phyloP scores from a whole-genome alignment of 2,113 vertebrate genomes.

The Geococcyx californianus region DNA sequence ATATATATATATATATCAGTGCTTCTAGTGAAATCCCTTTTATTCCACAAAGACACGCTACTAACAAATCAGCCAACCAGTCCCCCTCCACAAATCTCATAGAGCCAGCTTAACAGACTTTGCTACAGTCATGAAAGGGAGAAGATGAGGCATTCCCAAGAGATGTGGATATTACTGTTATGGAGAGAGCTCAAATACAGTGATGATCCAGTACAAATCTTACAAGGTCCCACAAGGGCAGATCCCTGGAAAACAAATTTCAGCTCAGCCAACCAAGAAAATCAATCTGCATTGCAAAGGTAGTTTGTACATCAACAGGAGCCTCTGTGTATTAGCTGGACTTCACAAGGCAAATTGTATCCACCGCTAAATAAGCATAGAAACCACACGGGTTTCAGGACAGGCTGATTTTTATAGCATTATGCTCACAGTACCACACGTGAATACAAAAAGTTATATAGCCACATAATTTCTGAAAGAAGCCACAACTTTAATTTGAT shows the following conservation, averaged over 20 bases:
- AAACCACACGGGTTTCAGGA: neutral
- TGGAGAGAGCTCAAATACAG: neutral
- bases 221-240: neutral
- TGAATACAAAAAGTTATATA: neutral
- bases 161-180: neutral
- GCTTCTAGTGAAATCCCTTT: neutral
- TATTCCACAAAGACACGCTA: neutral
- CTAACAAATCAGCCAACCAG: neutral
- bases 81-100: neutral
- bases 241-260: conserved; percentile 9
- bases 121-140: neutral
- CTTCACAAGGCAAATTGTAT: neutral
- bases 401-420: neutral
- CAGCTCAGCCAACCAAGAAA: neutral
- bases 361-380: neutral
- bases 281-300: neutral
- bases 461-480: neutral
- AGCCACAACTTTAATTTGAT: neutral
- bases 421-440: accelerated
- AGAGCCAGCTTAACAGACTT: neutral
- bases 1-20: too few relatives aligned
- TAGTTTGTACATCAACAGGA: neutral
- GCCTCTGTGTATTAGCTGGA: neutral
- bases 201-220: neutral
- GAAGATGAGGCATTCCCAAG: neutral